phyloP scores from a whole-genome alignment of 2,113 vertebrate species.

The Cromileptes altivelis region DNA sequence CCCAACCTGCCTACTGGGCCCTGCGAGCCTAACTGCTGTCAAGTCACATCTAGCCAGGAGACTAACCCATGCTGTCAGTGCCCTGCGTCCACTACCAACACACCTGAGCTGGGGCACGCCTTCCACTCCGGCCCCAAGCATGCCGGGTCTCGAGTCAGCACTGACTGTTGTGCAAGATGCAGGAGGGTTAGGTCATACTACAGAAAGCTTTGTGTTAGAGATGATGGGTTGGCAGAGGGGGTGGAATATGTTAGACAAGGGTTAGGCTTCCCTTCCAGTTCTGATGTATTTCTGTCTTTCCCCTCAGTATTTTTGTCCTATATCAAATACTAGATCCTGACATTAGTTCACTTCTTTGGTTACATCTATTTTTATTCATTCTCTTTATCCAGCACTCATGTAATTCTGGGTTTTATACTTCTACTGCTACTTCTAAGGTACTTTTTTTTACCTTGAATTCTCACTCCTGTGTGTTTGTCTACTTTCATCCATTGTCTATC shows the following conservation, averaged over 20 bases:
- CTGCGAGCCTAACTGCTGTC: slow-evolving; percentile 80
- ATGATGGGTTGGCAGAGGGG: slow-evolving; percentile 30
- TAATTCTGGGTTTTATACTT: neutral
- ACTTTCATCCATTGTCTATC: slow-evolving; percentile 32
- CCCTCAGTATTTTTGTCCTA: neutral
- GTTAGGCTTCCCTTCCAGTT: slow-evolving; percentile 11
- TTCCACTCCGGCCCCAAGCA: slow-evolving; percentile 74
- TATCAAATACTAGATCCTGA: neutral
- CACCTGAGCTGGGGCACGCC: slow-evolving; percentile 83
- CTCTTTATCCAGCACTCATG: neutral
- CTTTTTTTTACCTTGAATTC: slow-evolving; percentile 22
- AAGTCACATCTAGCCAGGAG: slow-evolving; percentile 77
- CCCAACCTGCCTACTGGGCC: slow-evolving; percentile 72
- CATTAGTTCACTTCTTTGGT: neutral
- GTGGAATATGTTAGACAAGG: slow-evolving; percentile 32
- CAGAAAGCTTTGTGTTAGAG: slow-evolving; percentile 52
- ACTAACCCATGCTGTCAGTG: slow-evolving; percentile 82
- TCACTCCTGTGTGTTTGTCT: slow-evolving; percentile 25
- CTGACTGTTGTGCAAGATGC: slow-evolving; percentile 53
- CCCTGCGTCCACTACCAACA: slow-evolving; percentile 71
- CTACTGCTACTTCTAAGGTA: slow-evolving; percentile 3
- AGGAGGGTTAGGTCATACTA: slow-evolving; percentile 60
- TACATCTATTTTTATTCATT: neutral
- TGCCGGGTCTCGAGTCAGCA: slow-evolving; percentile 49
- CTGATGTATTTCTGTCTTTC: slow-evolving; percentile 9